phyloP scores from a whole-genome alignment of 2,113 vertebrate species.

The Pollimyrus isidori region DNA sequence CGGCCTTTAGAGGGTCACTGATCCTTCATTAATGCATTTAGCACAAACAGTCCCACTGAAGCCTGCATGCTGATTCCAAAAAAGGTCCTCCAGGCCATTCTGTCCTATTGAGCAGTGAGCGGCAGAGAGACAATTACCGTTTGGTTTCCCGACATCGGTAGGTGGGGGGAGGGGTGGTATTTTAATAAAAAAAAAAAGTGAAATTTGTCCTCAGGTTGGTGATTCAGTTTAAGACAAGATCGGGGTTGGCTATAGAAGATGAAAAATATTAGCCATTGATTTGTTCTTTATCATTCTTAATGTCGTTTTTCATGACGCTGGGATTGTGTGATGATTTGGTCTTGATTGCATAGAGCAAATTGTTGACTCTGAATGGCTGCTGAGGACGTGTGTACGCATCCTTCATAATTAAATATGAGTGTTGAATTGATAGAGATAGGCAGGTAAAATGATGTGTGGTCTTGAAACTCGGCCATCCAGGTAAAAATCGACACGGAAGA shows the following conservation, averaged over 20 bases:
- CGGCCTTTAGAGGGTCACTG: constrained; percentile 25
- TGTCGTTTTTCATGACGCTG: neutral
- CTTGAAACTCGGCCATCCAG: neutral
- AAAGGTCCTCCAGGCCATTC: constrained; percentile 28
- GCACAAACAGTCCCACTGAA: constrained; percentile 33
- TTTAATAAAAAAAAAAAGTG: constrained; percentile 13
- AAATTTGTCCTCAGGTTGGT: constrained; percentile 24
- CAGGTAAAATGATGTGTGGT: neutral
- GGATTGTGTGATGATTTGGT: neutral
- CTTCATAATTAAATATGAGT: neutral
- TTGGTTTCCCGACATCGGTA: constrained; percentile 24
- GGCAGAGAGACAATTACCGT: constrained; percentile 30
- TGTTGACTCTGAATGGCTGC: neutral
- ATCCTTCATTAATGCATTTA: constrained; percentile 33
- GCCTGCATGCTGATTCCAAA: constrained; percentile 23
- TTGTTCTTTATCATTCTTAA: constrained; percentile 7
- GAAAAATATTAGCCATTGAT: neutral
- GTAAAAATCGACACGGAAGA: neutral
- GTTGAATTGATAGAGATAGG: neutral
- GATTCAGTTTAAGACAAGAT: constrained; percentile 21
- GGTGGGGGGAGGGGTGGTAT: neutral
- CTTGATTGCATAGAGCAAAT: neutral
- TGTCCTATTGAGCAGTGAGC: constrained; percentile 36
- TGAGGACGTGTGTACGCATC: neutral
- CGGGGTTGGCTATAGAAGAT: neutral